Base-by-base conservation (phyloP, 2,797 vertebrate species). In the Sebastiscus albofasciatus region DNA sequence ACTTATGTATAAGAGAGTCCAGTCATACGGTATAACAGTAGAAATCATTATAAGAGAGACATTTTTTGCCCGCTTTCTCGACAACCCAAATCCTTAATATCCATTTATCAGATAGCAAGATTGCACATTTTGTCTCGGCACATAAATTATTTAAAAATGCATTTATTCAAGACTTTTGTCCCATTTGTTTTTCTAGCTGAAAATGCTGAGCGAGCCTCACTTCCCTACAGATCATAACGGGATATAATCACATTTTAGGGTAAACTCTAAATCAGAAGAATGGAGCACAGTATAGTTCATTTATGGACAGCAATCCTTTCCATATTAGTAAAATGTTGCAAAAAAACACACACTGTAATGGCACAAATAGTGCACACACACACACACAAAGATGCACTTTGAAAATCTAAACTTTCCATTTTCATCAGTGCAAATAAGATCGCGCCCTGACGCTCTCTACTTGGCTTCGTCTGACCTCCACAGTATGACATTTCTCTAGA, bases 401-500 rank as follows among this genome's bases (percentile, higher is more conserved):
- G 4, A 27, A 46, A 68, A 18, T 1, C 52, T 39, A 72, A 77
- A 69, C 72, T 72, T 79, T 67, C 4, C 2, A 2, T 67, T 61
- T 65, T 69, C 29, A 58, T 64, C 8, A 31, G 20, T 39, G 64
- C 9, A 65, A 82, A 82, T 82, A 52, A 79, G 77, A 67, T 84
- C 70, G 18, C 29, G 42, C 55, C 42, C 29, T 9, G 29, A 12
- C 20, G 72, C 58, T 27, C 71, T 72, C 22, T 29, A 2, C 58
- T 75, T 39, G 33, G 46, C 71, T 61, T 68, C 6, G 16, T 69
- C 39, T 67, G 77, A 84, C 75, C 75, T 79, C 66, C 55, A 29
- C 61, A 16, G 54, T 20, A 3, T 79, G 82, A 77, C 79, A 88
- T 87, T 87, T 85, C 67, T 71, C 46, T 65, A 85, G 67, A 77